Conservation (phyloP, 2,888 invertebrate species). For the Leptinotarsa rubiginosa region DNA sequence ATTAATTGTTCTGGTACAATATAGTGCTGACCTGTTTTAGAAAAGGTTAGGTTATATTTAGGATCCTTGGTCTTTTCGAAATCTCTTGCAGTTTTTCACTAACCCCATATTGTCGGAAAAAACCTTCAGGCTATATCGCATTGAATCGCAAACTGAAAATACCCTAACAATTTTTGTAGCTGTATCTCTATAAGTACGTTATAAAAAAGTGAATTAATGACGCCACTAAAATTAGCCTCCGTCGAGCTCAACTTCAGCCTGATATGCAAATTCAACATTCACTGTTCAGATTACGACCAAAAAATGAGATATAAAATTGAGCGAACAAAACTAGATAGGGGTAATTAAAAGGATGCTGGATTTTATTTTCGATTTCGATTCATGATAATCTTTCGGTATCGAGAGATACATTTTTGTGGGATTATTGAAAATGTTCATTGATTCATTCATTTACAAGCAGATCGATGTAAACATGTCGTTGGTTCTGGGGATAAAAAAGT, state of each 20-base stretch:
- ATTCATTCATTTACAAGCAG: background rate
- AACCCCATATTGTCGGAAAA: too few species aligned
- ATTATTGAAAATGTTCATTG: background rate
- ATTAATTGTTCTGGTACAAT: too few species aligned
- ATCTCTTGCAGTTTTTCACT: too few species aligned
- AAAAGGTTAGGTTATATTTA: too few species aligned
- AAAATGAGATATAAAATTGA: constrained; percentile 39
- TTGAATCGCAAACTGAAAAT: too few species aligned
- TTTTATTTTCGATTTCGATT: background rate
- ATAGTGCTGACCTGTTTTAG: too few species aligned
- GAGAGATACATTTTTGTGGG: background rate
- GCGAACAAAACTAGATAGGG: constrained; percentile 32
- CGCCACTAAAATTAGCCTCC: constrained; percentile 9
- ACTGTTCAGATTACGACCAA: constrained; percentile 22
- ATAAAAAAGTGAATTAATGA: background rate
- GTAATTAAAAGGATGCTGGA: background rate
- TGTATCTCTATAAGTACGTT: background rate
- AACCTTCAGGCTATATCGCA: too few species aligned
- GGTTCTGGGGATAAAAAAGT: too few species aligned
- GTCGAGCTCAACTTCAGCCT: background rate
- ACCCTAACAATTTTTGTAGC: too few species aligned
- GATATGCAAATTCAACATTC: constrained; percentile 35
- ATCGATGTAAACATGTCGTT: too few species aligned
- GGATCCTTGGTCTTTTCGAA: too few species aligned
- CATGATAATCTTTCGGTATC: background rate